Evolutionary conservation across 2,113 vertebrate species (phyloP), one percentile per base, ranked within the genome.

Genomic region (Callorhinus ursinus): DNA sequence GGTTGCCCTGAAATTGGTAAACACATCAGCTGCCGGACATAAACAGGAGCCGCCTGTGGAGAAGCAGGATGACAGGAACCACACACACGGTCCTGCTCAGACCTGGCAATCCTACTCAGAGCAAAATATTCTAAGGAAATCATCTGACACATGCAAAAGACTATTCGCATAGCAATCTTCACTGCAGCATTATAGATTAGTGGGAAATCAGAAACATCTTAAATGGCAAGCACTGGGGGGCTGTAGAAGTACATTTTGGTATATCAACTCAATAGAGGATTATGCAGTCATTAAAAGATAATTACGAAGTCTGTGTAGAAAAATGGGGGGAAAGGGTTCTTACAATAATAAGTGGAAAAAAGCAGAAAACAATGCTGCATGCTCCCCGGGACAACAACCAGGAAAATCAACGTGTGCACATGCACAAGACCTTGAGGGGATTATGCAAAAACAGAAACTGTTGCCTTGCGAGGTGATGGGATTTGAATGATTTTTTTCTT

Each of bases 211-310:
- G 69, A 81, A 96, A 51, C 21, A 21, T 55, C 42, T n/a, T 65
- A 51, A 67, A 39, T 15, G 61, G 59, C 80, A 86, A 92, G 80
- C 86, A 46, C 83, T 31, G n/a, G 85, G 92, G 71, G 42, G 51
- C 33, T 3, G 1, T 12, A 24, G 33, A 22, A 88, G 67, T 51
- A 83, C 77, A 71, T 53, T 77, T 67, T 42, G 85, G 36, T 39
- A 2, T 18, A 57, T 46, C 84, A 63, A 46, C 74, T 88, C 63
- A 74, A 46, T 1, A 69, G 80, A 92, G 67, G 80, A 65, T 72
- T 80, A 89, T 51, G 36, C 18, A 53, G 69, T 89, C 63, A 77
- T 95, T 96, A 83, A 96, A 94, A 84, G 61, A 53, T 93, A 85
- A 89, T 89, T 94, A 95, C 49, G 21, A 96, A 95, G 80, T 76